Conservation (phyloP, 1,140 invertebrate species). For the Adoxophyes honmai region DNA sequence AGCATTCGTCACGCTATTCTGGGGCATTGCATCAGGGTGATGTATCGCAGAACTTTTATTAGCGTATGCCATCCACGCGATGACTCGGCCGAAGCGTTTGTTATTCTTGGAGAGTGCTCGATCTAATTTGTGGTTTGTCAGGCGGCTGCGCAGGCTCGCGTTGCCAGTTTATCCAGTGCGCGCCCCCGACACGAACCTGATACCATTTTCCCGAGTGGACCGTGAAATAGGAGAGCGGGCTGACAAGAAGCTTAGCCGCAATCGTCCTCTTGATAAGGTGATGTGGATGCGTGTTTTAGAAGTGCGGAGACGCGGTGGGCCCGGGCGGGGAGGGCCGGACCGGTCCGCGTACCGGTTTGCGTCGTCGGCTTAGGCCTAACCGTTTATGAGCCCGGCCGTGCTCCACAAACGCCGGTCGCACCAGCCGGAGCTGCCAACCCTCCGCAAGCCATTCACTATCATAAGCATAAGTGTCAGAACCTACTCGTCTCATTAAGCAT, state of each 20-base stretch:
- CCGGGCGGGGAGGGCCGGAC: conserved; percentile 37
- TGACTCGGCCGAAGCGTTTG: conserved; percentile 7
- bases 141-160: conserved; percentile 40
- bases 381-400: conserved; percentile 69
- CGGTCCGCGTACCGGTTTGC: conserved; percentile 70
- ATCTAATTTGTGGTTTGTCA: conserved; percentile 61
- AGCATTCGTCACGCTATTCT: conserved; percentile 39
- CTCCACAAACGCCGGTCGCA: conserved; percentile 61
- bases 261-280: conserved; percentile 58
- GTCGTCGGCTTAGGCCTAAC: conserved; percentile 63
- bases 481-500: no score
- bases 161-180: conserved; percentile 54
- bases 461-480: no score
- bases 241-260: conserved; percentile 61
- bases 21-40: conserved; percentile 45
- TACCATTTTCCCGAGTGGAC: conserved; percentile 44
- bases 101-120: conserved; percentile 33
- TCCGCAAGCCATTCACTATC: conserved; percentile 14
- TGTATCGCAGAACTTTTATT: conserved; percentile 18
- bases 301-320: conserved; percentile 30
- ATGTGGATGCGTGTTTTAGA: conserved; percentile 66
- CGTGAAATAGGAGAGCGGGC: conserved; percentile 65
- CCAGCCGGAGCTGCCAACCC: conserved; percentile 37
- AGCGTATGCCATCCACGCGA: not conserved
- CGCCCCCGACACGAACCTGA: conserved; percentile 49